phyloP scores from a whole-genome alignment of 2,888 invertebrate genomes.

The Machimus atricapillus region DNA sequence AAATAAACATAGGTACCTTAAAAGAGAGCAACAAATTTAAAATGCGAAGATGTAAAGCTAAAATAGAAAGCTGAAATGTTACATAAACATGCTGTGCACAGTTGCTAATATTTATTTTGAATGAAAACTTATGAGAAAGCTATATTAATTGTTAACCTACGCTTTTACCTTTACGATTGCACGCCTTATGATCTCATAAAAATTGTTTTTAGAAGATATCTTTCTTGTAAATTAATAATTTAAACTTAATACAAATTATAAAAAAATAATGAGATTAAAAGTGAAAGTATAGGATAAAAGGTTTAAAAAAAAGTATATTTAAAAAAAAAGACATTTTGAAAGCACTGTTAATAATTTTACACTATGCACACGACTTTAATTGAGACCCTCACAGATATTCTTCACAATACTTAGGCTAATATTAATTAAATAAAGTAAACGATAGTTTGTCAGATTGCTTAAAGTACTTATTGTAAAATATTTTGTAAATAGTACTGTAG shows the following conservation, averaged over 20 bases:
- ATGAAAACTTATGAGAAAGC: not conserved
- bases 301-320: not conserved
- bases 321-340: conserved; percentile 24
- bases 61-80: not conserved
- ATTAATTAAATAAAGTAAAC: not conserved
- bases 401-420: conserved; percentile 34
- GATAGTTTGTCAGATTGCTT: not conserved
- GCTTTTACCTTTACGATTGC: not conserved
- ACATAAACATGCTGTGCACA: not conserved
- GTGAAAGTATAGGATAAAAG: not conserved
- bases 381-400: conserved; percentile 45
- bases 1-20: not conserved
- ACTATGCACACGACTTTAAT: conserved; percentile 27
- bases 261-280: not conserved
- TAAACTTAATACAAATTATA: not conserved
- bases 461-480: conserved; percentile 19
- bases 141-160: not conserved
- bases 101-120: not conserved
- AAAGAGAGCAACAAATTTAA: not conserved
- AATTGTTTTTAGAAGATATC: not conserved
- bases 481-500: not conserved
- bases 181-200: not conserved
- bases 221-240: not conserved
- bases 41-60: not conserved
- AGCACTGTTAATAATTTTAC: conserved; percentile 30